Conservation (phyloP, 2,797 vertebrate genomes). For the Takifugu ocellatus region DNA sequence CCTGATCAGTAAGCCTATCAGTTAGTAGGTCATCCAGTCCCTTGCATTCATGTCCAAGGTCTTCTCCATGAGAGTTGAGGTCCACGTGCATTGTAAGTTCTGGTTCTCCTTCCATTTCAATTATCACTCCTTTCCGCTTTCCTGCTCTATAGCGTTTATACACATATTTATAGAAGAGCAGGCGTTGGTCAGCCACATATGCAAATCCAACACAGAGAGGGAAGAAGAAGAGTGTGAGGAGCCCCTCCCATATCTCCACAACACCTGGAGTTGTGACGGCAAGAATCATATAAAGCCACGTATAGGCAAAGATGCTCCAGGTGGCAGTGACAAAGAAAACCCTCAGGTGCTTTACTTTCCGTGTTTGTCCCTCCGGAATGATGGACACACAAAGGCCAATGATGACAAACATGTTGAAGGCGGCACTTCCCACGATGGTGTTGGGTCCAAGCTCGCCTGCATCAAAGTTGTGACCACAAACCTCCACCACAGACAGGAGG, state of each 20-base stretch:
- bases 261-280: slow-evolving; percentile 88
- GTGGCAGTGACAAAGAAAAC: slow-evolving; percentile 94
- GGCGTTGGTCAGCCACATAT: slow-evolving; percentile 91
- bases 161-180: slow-evolving; percentile 94
- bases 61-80: slow-evolving; percentile 69
- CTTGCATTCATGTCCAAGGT: slow-evolving; percentile 84
- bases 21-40: slow-evolving; percentile 82
- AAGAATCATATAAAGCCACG: slow-evolving; percentile 95
- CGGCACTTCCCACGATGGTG: slow-evolving; percentile 96
- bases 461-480: slow-evolving; percentile 90
- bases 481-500: slow-evolving; percentile 92
- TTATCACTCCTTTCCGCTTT: slow-evolving; percentile 89
- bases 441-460: slow-evolving; percentile 93
- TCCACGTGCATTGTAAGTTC: slow-evolving; percentile 49
- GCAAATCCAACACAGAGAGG: slow-evolving; percentile 92
- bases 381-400: slow-evolving; percentile 94
- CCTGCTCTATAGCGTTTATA: slow-evolving; percentile 91
- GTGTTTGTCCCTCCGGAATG: slow-evolving; percentile 88
- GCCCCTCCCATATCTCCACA: slow-evolving; percentile 95
- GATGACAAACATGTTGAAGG: slow-evolving; percentile 99
- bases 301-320: slow-evolving; percentile 97
- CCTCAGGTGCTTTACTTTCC: slow-evolving; percentile 91
- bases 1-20: too few species aligned
- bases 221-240: slow-evolving; percentile 95
- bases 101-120: slow-evolving; percentile 90